Percentiles rank a stretch among this genome's conserved stretches.
Conservation (phyloP, 2,113 vertebrate species). For the Rhabdornis inornatus region DNA sequence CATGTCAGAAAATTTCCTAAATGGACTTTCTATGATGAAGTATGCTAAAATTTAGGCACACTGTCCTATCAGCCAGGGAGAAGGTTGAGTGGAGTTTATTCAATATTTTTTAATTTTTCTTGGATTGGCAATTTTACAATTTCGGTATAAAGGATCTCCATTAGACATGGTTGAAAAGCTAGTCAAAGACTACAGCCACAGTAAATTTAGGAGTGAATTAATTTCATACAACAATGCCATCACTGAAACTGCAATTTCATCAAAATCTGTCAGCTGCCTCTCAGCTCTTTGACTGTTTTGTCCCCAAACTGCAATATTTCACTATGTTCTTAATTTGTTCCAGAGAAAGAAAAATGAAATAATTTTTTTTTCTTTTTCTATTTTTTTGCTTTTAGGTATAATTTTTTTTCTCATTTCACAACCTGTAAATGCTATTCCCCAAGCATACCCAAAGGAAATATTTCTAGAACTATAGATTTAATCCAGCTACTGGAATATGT, state of each 20-base stretch:
- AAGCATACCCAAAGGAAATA: neutral
- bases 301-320: neutral
- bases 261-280: neutral
- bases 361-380: too few relatives aligned
- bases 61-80: neutral
- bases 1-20: neutral
- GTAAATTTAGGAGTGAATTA: neutral
- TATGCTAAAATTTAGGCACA: accelerated
- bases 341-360: neutral
- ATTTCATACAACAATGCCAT: neutral
- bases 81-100: neutral
- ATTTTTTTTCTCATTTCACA: neutral
- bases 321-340: neutral
- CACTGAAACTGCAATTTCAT: neutral
- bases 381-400: neutral
- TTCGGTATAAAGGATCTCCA: neutral
- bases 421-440: neutral
- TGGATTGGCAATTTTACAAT: neutral
- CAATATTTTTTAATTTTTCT: neutral
- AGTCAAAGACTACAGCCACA: neutral
- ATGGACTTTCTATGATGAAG: neutral
- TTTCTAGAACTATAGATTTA: neutral
- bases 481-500: neutral
- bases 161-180: neutral
- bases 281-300: neutral